Evolutionary conservation across 1,140 invertebrate genomes (phyloP), one percentile per base, ranked within the genome.

Genomic region (Oryzaephilus surinamensis): DNA sequence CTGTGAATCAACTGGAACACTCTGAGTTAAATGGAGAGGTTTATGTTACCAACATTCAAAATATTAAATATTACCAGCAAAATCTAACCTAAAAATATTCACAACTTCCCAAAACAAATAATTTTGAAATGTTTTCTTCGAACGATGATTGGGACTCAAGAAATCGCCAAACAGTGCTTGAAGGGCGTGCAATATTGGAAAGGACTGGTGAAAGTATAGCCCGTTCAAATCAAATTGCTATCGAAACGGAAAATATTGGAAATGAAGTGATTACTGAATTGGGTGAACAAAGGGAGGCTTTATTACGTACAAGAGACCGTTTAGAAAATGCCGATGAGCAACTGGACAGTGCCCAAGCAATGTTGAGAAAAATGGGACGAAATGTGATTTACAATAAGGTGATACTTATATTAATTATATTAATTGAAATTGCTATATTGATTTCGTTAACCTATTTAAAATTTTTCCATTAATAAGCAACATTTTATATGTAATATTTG

Each of bases 181-280:
- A 76, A 44, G 73, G 74, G 11, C 65, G 65, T 42, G 64, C 65
- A 39, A 60, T 68, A n/a, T 52, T 86, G 4, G 70, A 77, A 43
- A 60, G 78, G 38, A 72, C 80, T 3, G 68, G 73, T 0, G 71
- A 77, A 20, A 81, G 78, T 45, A 64, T 87, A 8, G 66, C 69
- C 2, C 64, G 82, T 41, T 80, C 82, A 2, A 77, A 82, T 43
- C 73, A 74, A 49, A 69, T 84, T 30, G 81, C 85, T 8, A 68
- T 76, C 6, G 83, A 89, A 58, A 86, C 81, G 0, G 86, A 89
- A 61, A 69, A 76, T 51, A 72, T 88, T 46, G 85, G 83, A 0
- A 76, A 73, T 3, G 79, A 82, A 56, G 81, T 85, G 5, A 67
- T 84, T 26, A 51, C 51, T 2, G 67, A 70, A 30, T 48, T 71